Evolutionary conservation across 2,113 vertebrate species (phyloP), one percentile per base, ranked within the genome.

Genomic region (Rana temporaria): DNA sequence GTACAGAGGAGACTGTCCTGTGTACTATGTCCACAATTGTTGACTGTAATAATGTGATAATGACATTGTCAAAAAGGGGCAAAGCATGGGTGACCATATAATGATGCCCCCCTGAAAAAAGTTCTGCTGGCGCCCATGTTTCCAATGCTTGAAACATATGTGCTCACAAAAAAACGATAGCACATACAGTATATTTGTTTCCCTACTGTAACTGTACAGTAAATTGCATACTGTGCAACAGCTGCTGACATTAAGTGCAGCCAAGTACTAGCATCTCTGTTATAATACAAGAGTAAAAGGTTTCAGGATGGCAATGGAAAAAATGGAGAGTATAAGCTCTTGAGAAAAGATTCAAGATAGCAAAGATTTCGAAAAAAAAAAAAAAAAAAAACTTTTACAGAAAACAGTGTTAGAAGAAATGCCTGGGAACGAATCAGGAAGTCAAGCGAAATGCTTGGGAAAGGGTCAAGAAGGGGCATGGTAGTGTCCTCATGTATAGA

Each of bases 371-470:
- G 7, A 38, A 38, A 76, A 64, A 83, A 67, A 66, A 9, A 38
- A 38, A 76, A 64, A 83, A 67, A 66, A 9, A 72, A 74, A 74
- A 55, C 26, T 73, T 76, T 66, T 57, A 59, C 71, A 76, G 72
- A 83, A 83, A 83, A 57, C 63, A 59, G 55, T 55, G 55, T 67
- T 20, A 57, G 63, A 72, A 83, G 72, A 83, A 76, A 59, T 76
- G 81, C 65, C 81, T 83, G 81, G 81, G 81, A 83, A 83, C 73
- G 71, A 83, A 76, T 76, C 72, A 68, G 81, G 71, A 83, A 83
- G 72, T 83, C 72, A 76, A 68, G 72, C 60, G 70, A 83, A 83
- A 83, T 83, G 81, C 63, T 66, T 83, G 81, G 81, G 81, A 83
- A 83, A 74, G 81, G 72, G 81, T 83, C 72, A 83, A 8, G 14